Conservation (phyloP, 2,113 vertebrate species). For the Ahaetulla prasina region DNA sequence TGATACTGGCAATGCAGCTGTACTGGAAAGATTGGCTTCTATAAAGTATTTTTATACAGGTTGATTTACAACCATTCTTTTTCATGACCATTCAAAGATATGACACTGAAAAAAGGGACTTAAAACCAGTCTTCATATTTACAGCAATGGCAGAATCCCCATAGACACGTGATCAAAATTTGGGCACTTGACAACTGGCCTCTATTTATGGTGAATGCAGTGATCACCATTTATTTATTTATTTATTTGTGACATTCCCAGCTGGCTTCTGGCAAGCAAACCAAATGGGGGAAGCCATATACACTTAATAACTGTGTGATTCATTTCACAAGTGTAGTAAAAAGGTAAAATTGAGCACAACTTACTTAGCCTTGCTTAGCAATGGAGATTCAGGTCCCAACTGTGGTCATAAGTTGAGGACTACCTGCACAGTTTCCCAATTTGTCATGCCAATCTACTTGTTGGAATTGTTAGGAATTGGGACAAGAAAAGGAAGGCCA, state of each 20-base stretch:
- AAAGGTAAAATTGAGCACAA: neutral
- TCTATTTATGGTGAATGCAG: neutral
- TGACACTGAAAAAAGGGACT: neutral
- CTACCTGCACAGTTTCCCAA: neutral
- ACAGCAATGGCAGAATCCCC: neutral
- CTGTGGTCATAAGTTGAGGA: neutral
- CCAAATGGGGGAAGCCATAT: neutral
- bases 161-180: neutral
- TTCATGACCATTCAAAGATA: neutral
- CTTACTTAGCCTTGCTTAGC: neutral
- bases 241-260: neutral
- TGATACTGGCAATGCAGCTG: constrained; percentile 49
- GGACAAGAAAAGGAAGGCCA: neutral
- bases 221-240: no score
- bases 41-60: neutral
- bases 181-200: neutral
- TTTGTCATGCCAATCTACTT: constrained; percentile 3
- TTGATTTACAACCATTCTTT: neutral
- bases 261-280: neutral
- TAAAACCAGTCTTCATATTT: neutral
- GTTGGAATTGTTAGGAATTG: constrained; percentile 34
- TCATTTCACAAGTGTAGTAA: neutral
- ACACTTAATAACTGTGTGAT: neutral
- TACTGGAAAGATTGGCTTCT: constrained; percentile 56
- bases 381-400: neutral